A percentile compares a stretch with the other conserved stretches of the same genome.
Evolutionary conservation across 2,797 vertebrate species (phyloP).

Genomic region (Gambusia yucatana): DNA sequence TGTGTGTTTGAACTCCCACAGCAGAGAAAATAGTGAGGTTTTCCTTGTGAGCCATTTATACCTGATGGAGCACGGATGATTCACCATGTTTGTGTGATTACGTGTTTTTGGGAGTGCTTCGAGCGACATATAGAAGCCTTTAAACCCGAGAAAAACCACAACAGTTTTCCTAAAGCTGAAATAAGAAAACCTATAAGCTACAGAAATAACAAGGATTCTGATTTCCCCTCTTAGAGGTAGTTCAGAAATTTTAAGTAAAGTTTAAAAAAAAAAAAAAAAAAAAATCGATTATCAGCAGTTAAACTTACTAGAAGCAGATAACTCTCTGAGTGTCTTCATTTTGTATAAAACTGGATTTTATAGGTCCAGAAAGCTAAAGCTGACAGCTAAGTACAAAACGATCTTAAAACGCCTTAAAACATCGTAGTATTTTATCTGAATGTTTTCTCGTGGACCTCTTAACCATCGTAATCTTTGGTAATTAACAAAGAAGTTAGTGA

Average conservation of each 20-base stretch:
- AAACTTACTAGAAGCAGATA: not conserved
- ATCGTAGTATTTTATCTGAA: not conserved
- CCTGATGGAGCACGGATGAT: constrained; percentile 30
- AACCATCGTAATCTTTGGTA: not conserved
- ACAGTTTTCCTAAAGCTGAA: constrained; percentile 14
- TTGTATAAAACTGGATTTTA: not conserved
- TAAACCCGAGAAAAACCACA: constrained; percentile 5
- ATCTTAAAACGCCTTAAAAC: not conserved
- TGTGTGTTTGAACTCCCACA: constrained; percentile 43
- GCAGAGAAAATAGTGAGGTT: constrained; percentile 21
- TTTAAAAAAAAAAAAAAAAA: not conserved
- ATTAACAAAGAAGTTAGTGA: not conserved
- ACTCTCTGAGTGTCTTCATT: not conserved
- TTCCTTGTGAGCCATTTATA: constrained; percentile 18
- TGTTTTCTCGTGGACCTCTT: not conserved
- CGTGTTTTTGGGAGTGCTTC: constrained; percentile 9
- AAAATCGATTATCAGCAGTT: not conserved
- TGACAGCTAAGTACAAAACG: not conserved
- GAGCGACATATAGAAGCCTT: constrained; percentile 7
- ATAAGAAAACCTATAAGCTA: not conserved
- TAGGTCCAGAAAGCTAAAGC: not conserved
- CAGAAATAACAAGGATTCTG: not conserved
- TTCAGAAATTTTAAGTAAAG: not conserved
- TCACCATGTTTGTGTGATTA: constrained; percentile 33
- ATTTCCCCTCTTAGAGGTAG: not conserved